Evolutionary conservation across 2,113 vertebrate genomes (phyloP), one percentile per base, ranked within the genome.

Genomic region (Triplophysa rosa): DNA sequence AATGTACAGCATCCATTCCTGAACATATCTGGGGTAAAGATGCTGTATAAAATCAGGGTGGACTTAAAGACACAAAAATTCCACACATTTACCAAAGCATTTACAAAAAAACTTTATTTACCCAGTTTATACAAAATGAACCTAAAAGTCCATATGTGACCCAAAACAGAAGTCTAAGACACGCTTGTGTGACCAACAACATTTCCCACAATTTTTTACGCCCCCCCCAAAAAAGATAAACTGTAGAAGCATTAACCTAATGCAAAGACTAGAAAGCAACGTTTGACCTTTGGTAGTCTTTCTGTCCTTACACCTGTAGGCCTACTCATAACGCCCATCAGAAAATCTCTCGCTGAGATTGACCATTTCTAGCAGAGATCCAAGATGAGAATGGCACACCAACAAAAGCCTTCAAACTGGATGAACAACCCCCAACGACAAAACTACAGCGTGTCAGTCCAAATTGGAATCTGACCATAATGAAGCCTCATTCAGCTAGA

Each of bases 341-440:
- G 45, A 19, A 78, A 69, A 56, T 37, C 16, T 2, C 69, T 62
- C 33, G 1, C 37, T 21, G 17, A 66, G 70, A 61, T 33, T 59
- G 69, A 65, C 70, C 67, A 59, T 64, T 17, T 49, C 63, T 78
- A 74, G 37, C 37, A 21, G 11, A 80, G 52, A 74, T 8, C 7
- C 29, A 69, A 62, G 40, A 81, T 58, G 65, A 75, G 19, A 49
- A 66, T 85, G 79, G 69, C 70, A 79, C 24, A 67, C 58, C 40
- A 73, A 65, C 75, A 83, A 83, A 77, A 61, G 54, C 78, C 62
- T 76, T 19, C 23, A 47, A 78, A 67, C 79, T 71, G 61, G 24
- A 66, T 77, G 19, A 29, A 62, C 77, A 67, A 79, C 82, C 66
- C 71, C 70, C 77, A 24, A 24, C 42, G 56, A 52, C 71, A 37